Conservation (phyloP, 2,888 invertebrate species). For the Pachliopta kotzebuea region DNA sequence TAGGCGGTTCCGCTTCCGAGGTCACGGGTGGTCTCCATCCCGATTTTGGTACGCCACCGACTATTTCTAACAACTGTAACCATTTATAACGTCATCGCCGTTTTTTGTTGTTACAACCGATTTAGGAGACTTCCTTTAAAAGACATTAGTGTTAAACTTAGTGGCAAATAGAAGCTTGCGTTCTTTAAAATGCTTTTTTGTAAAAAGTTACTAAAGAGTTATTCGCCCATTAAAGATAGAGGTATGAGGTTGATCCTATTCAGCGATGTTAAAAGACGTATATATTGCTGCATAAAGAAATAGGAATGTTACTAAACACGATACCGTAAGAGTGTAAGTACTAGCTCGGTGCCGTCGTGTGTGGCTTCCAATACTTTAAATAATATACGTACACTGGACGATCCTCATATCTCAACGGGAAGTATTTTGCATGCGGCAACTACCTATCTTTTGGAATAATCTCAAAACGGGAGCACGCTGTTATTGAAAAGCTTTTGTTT, state of each 20-base stretch:
- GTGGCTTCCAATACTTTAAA: constrained; percentile 68
- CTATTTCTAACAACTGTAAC: constrained; percentile 33
- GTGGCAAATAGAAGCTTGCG: constrained; percentile 5
- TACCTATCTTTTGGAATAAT: constrained; percentile 74
- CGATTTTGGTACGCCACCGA: constrained; percentile 49
- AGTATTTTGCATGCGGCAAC: constrained; percentile 75
- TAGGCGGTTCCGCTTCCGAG: constrained; percentile 78
- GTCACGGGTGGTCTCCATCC: constrained; percentile 60
- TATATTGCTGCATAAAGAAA: constrained; percentile 15
- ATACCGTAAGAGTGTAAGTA: constrained; percentile 27
- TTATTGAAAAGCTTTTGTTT: constrained; percentile 38
- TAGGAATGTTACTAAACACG: constrained; percentile 22
- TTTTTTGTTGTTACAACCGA: constrained; percentile 18
- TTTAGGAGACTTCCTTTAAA: constrained; percentile 10
- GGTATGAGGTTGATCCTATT: constrained; percentile 4
- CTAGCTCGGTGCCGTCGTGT: constrained; percentile 62
- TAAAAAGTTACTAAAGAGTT: constrained; percentile 3
- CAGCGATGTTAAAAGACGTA: constrained; percentile 12
- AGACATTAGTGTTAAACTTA: constrained; percentile 13
- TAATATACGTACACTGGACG: constrained; percentile 64
- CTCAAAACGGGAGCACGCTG: constrained; percentile 63
- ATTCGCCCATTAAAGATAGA: neutral
- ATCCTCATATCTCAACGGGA: constrained; percentile 75
- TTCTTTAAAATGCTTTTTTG: constrained; percentile 8
- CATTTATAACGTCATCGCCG: neutral